phyloP scores from a whole-genome alignment of 2,113 vertebrate species.

The Nibea albiflora region DNA sequence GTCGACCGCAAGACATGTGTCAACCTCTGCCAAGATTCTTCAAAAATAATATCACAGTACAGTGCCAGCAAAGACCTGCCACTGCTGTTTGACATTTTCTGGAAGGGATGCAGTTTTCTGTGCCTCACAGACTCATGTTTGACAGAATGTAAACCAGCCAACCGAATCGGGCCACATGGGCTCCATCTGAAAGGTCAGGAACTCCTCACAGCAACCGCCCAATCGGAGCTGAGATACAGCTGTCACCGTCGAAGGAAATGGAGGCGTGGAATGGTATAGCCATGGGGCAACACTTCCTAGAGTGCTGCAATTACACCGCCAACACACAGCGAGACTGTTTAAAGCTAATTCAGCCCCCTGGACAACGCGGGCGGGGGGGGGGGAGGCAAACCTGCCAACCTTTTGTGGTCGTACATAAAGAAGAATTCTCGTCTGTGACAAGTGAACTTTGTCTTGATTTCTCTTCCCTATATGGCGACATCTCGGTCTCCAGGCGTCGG shows the following conservation, averaged over 20 bases:
- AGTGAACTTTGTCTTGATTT: constrained; percentile 47
- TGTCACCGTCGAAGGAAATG: constrained; percentile 61
- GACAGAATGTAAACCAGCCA: constrained; percentile 79
- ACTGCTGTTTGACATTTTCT: constrained; percentile 73
- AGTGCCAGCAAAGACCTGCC: constrained; percentile 66
- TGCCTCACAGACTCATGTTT: constrained; percentile 73
- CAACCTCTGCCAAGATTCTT: constrained; percentile 69
- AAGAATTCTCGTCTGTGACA: constrained; percentile 16
- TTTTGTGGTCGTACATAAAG: constrained; percentile 35
- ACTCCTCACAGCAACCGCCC: constrained; percentile 58
- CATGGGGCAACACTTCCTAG: constrained; percentile 48
- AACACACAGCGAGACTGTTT: constrained; percentile 57
- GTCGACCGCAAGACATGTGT: constrained; percentile 69
- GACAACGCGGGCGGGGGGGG: constrained; percentile 7
- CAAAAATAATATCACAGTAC: constrained; percentile 62
- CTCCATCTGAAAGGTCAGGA: constrained; percentile 75
- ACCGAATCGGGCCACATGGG: constrained; percentile 75
- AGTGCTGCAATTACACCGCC: constrained; percentile 65
- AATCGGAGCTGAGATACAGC: constrained; percentile 70
- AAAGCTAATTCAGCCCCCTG: constrained; percentile 55
- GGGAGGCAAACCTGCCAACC: constrained; percentile 19
- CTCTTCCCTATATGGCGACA: constrained; percentile 10
- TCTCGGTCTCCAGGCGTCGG: not conserved
- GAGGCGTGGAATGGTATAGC: constrained; percentile 36
- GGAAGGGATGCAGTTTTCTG: constrained; percentile 59